Evolutionary conservation across 2,113 vertebrate species (phyloP), one percentile per base, ranked within the genome.

Genomic region (Rallus limicola): DNA sequence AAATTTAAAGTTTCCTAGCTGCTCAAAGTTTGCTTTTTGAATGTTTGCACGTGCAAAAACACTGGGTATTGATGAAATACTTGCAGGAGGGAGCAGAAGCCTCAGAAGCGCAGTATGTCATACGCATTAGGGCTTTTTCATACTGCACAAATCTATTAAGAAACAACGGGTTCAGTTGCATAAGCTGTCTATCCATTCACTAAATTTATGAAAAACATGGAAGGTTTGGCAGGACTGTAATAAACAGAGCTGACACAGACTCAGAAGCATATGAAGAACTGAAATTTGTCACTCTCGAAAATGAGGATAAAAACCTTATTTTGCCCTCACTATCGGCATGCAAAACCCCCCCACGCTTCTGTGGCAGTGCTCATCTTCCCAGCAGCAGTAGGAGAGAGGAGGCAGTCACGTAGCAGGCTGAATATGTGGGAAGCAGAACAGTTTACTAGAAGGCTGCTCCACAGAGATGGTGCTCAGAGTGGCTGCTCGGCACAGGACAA

Each of bases 81-180:
- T 72, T 34, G 28, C 15, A 59, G 52, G 48, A 78, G 12, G 33
- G 13, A 70, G 24, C 0, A 0, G 2, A 77, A 59, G 38, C 21
- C 55, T 81, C 71, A 82, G 71, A 64, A 38, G 48, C 29, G 56
- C 20, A 64, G 11, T 10, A 33, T 0, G 0, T 76, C 55, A 93
- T 25, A 20, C 0, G 5, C 48, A 59, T 26, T 16, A 86, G 90
- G n/a, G 36, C n/a, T 86, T 75, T 56, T 68, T 42, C 31, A 56
- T 26, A 16, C 46, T 56, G 46, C n/a, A 67, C 21, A 81, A 55
- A 76, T 69, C 18, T 86, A 65, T 53, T 44, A 82, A 26, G n/a
- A 59, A 89, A 93, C 69, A 86, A 40, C 0, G 0, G 7, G 33
- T 91, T 59, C 69, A 64, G 29, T 19, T 81, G 53, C 65, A 83